Evolutionary conservation across 2,888 invertebrate species (phyloP).

Genomic region (Eupithecia subfuscata): DNA sequence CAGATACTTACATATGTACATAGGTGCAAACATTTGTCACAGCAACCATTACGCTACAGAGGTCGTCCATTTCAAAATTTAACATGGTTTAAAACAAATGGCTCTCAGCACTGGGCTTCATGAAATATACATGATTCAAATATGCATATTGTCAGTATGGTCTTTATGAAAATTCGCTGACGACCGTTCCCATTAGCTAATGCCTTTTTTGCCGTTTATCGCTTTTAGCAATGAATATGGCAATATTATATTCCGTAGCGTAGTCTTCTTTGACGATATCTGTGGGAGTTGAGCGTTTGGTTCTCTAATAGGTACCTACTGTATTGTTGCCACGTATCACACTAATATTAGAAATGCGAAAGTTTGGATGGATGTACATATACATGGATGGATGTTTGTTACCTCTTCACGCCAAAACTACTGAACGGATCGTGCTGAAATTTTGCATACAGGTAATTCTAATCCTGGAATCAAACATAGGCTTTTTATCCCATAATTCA

Average conservation of each 20-base stretch:
- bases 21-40: not conserved
- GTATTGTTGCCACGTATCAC: too few relatives aligned
- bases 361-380: too few relatives aligned
- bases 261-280: not conserved
- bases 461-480: too few relatives aligned
- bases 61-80: not conserved
- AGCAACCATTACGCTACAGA: not conserved
- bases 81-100: not conserved
- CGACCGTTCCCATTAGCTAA: slow-evolving; percentile 23
- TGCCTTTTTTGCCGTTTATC: slow-evolving; percentile 1
- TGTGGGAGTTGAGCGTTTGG: not conserved
- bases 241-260: not conserved
- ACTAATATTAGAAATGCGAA: too few relatives aligned
- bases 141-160: slow-evolving; percentile 20
- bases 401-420: too few relatives aligned
- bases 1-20: too few relatives aligned
- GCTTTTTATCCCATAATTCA: too few relatives aligned
- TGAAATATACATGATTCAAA: slow-evolving; percentile 28
- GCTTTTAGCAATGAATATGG: not conserved
- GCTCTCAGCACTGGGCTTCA: not conserved
- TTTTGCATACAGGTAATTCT: too few relatives aligned
- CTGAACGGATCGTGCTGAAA: too few relatives aligned
- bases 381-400: too few relatives aligned
- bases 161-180: slow-evolving; percentile 27
- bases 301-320: not conserved